Conservation (phyloP, 2,113 vertebrate genomes). For the Amazona vittata region DNA sequence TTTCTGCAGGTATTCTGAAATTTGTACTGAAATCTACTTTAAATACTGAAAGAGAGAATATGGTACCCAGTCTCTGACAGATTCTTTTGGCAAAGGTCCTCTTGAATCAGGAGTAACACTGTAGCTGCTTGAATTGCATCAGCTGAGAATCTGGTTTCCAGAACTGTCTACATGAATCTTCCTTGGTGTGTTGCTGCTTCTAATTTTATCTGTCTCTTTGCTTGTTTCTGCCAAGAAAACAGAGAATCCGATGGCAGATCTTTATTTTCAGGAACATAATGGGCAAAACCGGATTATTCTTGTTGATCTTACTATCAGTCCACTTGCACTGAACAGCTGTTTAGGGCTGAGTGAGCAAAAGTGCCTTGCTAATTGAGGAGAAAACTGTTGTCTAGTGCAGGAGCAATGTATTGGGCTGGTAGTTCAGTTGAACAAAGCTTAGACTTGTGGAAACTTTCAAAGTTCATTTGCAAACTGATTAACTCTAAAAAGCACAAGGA, state of each 20-base stretch:
- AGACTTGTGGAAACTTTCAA: neutral
- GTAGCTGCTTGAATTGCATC: neutral
- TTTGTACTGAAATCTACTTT: neutral
- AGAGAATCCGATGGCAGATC: neutral
- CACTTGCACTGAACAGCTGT: neutral
- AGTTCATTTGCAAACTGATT: neutral
- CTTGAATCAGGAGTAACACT: neutral
- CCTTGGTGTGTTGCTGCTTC: neutral
- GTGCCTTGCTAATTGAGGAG: neutral
- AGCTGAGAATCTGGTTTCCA: neutral
- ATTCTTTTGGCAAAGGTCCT: neutral
- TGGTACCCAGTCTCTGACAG: neutral
- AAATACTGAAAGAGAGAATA: neutral
- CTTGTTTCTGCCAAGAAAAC: neutral
- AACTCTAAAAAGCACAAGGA: neutral
- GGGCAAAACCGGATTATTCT: neutral
- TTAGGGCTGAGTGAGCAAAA: neutral
- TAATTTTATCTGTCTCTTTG: neutral
- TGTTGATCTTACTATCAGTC: fast-evolving
- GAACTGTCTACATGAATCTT: neutral
- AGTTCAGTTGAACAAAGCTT: neutral
- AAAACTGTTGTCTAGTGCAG: neutral
- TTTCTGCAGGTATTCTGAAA: neutral
- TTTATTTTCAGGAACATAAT: neutral
- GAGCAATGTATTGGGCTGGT: neutral